Evolutionary conservation across 2,113 vertebrate species (phyloP).

Genomic region (Pagrus major): DNA sequence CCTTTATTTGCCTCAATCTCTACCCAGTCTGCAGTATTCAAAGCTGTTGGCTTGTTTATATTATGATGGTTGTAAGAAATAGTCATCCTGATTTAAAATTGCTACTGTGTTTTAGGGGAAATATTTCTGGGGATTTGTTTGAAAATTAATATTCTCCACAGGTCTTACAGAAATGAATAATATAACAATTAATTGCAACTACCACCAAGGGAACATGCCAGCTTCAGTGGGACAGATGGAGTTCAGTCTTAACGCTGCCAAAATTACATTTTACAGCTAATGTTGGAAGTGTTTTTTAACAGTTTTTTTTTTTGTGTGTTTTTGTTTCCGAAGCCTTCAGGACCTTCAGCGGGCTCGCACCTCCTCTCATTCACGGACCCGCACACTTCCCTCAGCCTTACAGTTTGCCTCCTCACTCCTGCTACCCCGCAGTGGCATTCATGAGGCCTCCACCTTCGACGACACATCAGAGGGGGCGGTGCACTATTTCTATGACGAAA

Average conservation of each 20-base stretch:
- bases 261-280: not conserved
- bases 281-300: not conserved
- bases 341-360: conserved; percentile 89
- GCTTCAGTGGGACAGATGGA: not conserved
- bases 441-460: conserved; percentile 92
- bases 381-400: conserved; percentile 90
- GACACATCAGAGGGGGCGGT: conserved; percentile 92
- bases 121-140: conserved; percentile 1
- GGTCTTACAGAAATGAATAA: not conserved
- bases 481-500: conserved; percentile 93
- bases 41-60: not conserved
- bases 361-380: conserved; percentile 88
- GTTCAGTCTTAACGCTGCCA: not conserved
- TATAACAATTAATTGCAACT: not conserved
- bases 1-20: not conserved
- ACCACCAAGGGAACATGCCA: not conserved
- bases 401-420: conserved; percentile 91
- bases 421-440: conserved; percentile 88
- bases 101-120: not conserved
- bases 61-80: not conserved
- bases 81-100: not conserved
- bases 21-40: not conserved
- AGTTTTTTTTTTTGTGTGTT: not conserved
- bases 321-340: conserved; percentile 83
- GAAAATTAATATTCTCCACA: not conserved